These are phyloP conservation scores for Sphaeramia orbicularis DNA, from an alignment of 2,797 vertebrate genomes.

Conservation along the genomic window DNA sequence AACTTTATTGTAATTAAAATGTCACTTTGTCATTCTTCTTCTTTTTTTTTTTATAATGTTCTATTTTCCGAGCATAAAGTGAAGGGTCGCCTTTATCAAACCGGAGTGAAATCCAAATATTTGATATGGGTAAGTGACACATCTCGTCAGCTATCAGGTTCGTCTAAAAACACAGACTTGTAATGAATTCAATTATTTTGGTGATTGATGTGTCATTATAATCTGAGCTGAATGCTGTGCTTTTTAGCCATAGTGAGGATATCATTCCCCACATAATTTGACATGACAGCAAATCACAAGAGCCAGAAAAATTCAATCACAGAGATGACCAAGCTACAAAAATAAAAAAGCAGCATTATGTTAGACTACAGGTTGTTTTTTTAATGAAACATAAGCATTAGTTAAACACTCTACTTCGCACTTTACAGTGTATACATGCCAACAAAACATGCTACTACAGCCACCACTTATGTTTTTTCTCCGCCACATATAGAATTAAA, in stretches of 20 bases:
- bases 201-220: conserved; percentile 71
- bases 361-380: conserved; percentile 8
- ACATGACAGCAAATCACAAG: conserved; percentile 67
- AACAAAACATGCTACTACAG: neutral
- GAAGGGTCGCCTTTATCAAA: conserved; percentile 39
- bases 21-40: conserved; percentile 50
- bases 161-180: conserved; percentile 33
- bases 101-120: conserved; percentile 62
- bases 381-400: conserved; percentile 8
- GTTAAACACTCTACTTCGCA: conserved; percentile 17
- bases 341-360: conserved; percentile 8
- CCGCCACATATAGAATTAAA: neutral
- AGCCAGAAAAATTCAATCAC: conserved; percentile 48
- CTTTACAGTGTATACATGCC: conserved; percentile 6
- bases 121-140: conserved; percentile 57
- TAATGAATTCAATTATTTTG: conserved; percentile 62
- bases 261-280: conserved; percentile 59
- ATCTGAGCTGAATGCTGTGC: conserved; percentile 53
- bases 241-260: conserved; percentile 52
- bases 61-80: conserved; percentile 41
- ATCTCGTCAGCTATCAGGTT: conserved; percentile 56
- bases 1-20: conserved; percentile 73
- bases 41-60: conserved; percentile 10
- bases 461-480: neutral
- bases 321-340: conserved; percentile 21